A percentile compares a stretch with the other conserved stretches of the same genome.
Evolutionary conservation across 2,797 vertebrate genomes (phyloP).

Genomic region (Acipenser ruthenus): DNA sequence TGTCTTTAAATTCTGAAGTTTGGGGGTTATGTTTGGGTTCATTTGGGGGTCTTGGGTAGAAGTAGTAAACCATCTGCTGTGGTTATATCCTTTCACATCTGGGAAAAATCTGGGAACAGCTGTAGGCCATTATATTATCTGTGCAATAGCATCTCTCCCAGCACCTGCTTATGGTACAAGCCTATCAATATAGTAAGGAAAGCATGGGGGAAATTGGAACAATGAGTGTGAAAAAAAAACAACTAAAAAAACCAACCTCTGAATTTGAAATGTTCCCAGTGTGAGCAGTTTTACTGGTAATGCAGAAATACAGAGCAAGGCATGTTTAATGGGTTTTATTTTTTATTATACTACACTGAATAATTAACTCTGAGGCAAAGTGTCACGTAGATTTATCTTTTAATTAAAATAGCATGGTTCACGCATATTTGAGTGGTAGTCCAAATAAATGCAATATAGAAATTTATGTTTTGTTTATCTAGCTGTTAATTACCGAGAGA

Average conservation of each 20-base stretch:
- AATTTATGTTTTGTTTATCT: conserved; percentile 99
- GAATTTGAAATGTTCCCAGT: conserved; percentile 91
- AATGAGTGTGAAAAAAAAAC: conserved; percentile 14
- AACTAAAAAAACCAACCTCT: conserved; percentile 16
- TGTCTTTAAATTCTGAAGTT: too few species aligned
- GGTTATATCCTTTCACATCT: too few species aligned
- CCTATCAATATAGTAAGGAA: too few species aligned
- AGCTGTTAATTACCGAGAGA: conserved; percentile 99
- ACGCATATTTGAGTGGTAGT: conserved; percentile 98
- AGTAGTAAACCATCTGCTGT: too few species aligned
- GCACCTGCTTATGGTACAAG: too few species aligned
- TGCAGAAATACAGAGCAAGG: conserved; percentile 98
- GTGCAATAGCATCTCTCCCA: too few species aligned
- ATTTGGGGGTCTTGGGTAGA: too few species aligned
- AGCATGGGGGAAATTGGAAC: conserved; percentile 11
- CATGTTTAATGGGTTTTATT: conserved; percentile 99
- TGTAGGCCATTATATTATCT: too few species aligned
- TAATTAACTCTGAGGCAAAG: conserved; percentile 99
- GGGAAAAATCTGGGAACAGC: too few species aligned
- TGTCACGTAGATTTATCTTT: conserved; percentile 99
- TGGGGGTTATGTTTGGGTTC: too few species aligned
- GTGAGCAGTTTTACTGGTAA: conserved; percentile 97
- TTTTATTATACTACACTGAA: conserved; percentile 99
- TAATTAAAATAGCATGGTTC: conserved; percentile 99
- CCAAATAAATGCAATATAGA: conserved; percentile 99